Conservation (phyloP, 2,888 invertebrate genomes). For the Zygaena filipendulae region DNA sequence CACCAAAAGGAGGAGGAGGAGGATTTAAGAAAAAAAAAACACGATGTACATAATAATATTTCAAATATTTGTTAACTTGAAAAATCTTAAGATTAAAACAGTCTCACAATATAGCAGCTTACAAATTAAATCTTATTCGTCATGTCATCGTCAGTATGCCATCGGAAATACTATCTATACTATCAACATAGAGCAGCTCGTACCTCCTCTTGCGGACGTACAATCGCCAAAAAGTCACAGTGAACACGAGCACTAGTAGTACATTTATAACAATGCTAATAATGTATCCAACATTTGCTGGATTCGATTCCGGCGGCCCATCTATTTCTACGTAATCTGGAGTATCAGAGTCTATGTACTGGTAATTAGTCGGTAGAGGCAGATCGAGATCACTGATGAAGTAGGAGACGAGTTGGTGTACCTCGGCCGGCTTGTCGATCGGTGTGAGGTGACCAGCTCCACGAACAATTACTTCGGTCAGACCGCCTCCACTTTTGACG, state of each 20-base stretch:
- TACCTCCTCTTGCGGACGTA: conserved; percentile 29
- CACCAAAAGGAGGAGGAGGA: too few relatives aligned
- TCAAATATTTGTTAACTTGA: too few relatives aligned
- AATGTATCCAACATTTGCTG: conserved; percentile 22
- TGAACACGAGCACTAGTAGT: conserved; percentile 24
- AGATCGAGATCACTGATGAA: conserved; percentile 32
- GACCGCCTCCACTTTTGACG: conserved; percentile 59
- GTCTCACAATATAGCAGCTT: too few relatives aligned
- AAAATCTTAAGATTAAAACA: too few relatives aligned
- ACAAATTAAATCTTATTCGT: too few relatives aligned
- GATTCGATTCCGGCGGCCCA: conserved; percentile 16
- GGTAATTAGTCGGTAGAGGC: conserved; percentile 13
- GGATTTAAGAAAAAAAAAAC: too few relatives aligned
- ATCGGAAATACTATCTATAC: too few relatives aligned
- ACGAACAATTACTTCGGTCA: conserved; percentile 66
- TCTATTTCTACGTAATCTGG: conserved; percentile 11
- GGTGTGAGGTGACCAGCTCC: conserved; percentile 73
- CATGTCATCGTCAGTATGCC: conserved; percentile 24
- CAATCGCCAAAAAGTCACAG: conserved; percentile 24
- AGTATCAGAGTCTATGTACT: neutral
- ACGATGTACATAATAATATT: too few relatives aligned
- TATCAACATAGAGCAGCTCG: too few relatives aligned
- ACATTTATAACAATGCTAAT: conserved; percentile 37
- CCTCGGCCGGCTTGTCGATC: conserved; percentile 65
- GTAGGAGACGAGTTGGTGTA: conserved; percentile 29